Conservation (phyloP, 2,797 vertebrate species). For the Myiotriccus ornatus region DNA sequence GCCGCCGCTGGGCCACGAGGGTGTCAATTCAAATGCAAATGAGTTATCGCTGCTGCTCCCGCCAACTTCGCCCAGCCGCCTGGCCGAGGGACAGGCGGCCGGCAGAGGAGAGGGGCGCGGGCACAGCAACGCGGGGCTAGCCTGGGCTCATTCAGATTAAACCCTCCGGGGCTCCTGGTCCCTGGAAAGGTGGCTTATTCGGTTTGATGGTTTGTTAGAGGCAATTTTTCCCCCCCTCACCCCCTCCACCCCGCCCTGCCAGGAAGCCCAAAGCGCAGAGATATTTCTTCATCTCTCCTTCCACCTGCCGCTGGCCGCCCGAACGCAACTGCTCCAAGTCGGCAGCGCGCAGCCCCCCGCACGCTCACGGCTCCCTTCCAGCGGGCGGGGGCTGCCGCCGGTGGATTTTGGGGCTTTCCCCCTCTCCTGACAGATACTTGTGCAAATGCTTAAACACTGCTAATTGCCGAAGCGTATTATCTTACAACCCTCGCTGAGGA, state of each 20-base stretch:
- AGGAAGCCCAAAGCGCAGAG: slow-evolving; percentile 56
- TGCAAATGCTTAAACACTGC: slow-evolving; percentile 42
- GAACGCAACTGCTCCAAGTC: slow-evolving; percentile 45
- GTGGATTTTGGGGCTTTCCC: neutral
- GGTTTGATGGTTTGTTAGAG: slow-evolving; percentile 52
- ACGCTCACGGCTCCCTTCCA: neutral
- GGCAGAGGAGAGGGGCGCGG: slow-evolving; percentile 54
- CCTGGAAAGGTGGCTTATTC: slow-evolving; percentile 52
- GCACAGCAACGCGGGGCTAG: slow-evolving; percentile 56
- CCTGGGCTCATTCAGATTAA: slow-evolving; percentile 60
- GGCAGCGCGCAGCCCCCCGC: slow-evolving; percentile 1
- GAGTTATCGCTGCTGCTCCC: slow-evolving; percentile 81
- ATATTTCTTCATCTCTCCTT: slow-evolving; percentile 60
- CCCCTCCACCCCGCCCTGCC: neutral
- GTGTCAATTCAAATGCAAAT: slow-evolving; percentile 99
- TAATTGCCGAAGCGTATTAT: slow-evolving; percentile 61
- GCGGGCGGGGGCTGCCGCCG: neutral
- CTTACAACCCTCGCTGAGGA: slow-evolving; percentile 67
- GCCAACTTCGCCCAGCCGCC: slow-evolving; percentile 78
- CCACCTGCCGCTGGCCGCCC: slow-evolving; percentile 75
- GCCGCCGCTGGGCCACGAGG: slow-evolving; percentile 95
- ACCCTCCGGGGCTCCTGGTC: slow-evolving; percentile 13
- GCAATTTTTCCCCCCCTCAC: neutral
- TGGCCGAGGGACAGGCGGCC: neutral
- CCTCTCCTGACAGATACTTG: neutral